Evolutionary conservation across 1,140 invertebrate genomes (phyloP).

Genomic region (Rhagoletis zephyria): DNA sequence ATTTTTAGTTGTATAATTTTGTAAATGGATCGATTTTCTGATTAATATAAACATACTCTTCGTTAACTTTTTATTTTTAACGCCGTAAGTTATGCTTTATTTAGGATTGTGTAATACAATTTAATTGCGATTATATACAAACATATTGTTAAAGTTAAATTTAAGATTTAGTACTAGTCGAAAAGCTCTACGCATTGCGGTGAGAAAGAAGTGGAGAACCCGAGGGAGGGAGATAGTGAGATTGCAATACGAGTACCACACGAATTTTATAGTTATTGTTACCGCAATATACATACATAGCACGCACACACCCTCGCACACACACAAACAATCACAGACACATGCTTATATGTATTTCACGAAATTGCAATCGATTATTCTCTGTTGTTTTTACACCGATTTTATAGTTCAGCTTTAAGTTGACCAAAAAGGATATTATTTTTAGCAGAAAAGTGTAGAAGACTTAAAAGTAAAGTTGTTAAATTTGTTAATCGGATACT

Average conservation of each 20-base stretch:
- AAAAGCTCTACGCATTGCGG: slow-evolving; percentile 10
- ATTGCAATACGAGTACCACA: not conserved
- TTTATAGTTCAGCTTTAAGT: slow-evolving; percentile 33
- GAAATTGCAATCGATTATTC: slow-evolving; percentile 15
- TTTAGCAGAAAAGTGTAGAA: not conserved
- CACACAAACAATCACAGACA: not conserved
- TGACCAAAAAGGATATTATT: slow-evolving; percentile 34
- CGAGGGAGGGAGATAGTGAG: not conserved
- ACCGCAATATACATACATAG: not conserved
- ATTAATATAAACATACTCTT: not conserved
- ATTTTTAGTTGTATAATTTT: slow-evolving; percentile 60
- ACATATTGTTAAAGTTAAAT: not conserved
- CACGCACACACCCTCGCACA: not conserved
- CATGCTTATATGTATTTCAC: not conserved
- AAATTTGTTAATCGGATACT: slow-evolving; percentile 42
- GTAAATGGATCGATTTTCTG: slow-evolving; percentile 74
- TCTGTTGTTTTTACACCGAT: slow-evolving; percentile 17
- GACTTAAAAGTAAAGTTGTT: slow-evolving; percentile 46
- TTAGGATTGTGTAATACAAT: not conserved
- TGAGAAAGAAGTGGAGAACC: not conserved
- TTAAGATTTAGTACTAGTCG: slow-evolving; percentile 13
- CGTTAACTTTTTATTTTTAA: not conserved
- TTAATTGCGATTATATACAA: not conserved
- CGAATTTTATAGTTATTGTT: not conserved
- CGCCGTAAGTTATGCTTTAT: slow-evolving; percentile 32